Evolutionary conservation across 2,113 vertebrate species (phyloP), one percentile per base, ranked within the genome.

Genomic region (Lipotes vexillifer): DNA sequence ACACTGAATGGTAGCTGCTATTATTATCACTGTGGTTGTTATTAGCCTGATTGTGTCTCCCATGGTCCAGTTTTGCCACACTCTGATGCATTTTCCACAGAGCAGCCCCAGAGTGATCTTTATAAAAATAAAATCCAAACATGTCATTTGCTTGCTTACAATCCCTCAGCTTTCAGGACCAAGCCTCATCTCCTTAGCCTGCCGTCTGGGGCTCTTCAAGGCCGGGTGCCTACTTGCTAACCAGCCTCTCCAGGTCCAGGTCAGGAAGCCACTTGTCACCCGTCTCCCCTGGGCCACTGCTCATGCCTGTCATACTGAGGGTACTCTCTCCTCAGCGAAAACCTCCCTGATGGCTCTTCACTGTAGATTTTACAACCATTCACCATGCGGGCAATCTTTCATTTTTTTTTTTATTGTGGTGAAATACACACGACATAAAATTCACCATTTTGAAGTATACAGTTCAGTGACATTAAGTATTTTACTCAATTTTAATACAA

Each of bases 51-150:
- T 25, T 49, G 44, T 6, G 14, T 46, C 84, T 92, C 83, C 71
- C 44, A 44, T 68, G 36, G 68, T 61, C 90, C 72, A 86, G 44
- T 68, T 71, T 41, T 81, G 63, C 52, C 82, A 52, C 9, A 23
- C 49, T 63, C 44, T 89, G 77, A 93, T 71, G 83, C 6, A 75
- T 88, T 75, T 75, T 61, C n/a, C 31, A 88, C 29, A 85, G 44
- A 95, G 57, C 46, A 83, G 87, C 11, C 74, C 11, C 74, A 84
- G 41, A 33, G 31, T 12, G 68, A 95, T 65, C 44, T 55, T 89
- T 55, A 81, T 59, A 80, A 95, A 91, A 75, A 80, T 66, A 38
- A 90, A 97, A 81, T 74, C 63, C 38, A 92, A 83, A 69, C 49
- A 36, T 31, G 55, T n/a, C 59, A 63, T 82, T 7, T 83, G 57